Conservation (phyloP, 2,113 vertebrate genomes). For the Mastomys natalensis region DNA sequence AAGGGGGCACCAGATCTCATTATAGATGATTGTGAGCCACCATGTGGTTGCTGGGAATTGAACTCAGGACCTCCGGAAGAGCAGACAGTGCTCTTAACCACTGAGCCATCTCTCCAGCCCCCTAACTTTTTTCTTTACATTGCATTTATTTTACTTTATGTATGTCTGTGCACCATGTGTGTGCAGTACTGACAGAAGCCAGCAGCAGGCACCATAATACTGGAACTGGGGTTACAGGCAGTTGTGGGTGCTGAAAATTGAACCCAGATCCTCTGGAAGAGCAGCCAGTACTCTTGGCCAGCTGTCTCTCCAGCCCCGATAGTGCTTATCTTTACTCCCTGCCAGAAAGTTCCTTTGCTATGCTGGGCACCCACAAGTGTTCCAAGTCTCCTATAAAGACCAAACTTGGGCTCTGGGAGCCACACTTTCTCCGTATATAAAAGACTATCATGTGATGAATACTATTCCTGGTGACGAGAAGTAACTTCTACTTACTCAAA, state of each 20-base stretch:
- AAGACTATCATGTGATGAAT: neutral
- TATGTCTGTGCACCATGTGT: neutral
- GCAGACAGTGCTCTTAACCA: too few relatives aligned
- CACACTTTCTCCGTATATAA: neutral
- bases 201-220: neutral
- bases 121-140: neutral
- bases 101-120: too few relatives aligned
- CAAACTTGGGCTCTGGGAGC: neutral
- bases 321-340: neutral
- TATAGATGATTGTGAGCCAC: too few relatives aligned
- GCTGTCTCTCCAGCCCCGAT: neutral
- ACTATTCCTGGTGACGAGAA: neutral
- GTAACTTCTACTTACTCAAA: neutral
- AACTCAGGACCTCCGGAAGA: too few relatives aligned
- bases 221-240: neutral
- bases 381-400: neutral
- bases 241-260: neutral
- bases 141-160: neutral
- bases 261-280: neutral
- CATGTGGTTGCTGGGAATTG: too few relatives aligned
- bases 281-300: neutral
- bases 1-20: too few relatives aligned
- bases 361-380: neutral
- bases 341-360: neutral
- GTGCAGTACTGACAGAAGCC: neutral